Evolutionary conservation across 2,797 vertebrate genomes (phyloP).

Genomic region (Platyrinchus mystaceus): DNA sequence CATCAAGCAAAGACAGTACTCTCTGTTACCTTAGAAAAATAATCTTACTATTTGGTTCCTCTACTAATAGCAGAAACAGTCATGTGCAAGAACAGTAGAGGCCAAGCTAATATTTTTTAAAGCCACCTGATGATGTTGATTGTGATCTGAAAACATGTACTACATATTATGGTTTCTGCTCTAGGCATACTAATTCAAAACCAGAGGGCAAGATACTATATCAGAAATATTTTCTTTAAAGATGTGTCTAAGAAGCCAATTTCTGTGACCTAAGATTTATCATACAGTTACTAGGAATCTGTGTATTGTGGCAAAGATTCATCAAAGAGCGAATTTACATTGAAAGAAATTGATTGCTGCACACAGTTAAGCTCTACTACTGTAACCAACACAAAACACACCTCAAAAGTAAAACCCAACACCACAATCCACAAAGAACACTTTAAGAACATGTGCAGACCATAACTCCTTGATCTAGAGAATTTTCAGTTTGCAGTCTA

Average conservation of each 20-base stretch:
- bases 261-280: not conserved
- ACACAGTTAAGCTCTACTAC: not conserved
- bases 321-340: not conserved
- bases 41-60: not conserved
- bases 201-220: not conserved
- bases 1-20: not conserved
- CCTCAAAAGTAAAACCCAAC: not conserved
- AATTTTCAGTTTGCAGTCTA: not conserved
- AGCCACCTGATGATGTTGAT: not conserved
- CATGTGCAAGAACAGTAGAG: fast-evolving
- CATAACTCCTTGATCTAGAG: not conserved
- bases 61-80: not conserved
- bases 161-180: not conserved
- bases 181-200: not conserved
- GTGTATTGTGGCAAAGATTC: not conserved
- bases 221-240: not conserved
- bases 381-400: not conserved
- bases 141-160: not conserved
- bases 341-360: not conserved
- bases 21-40: not conserved
- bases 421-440: not conserved
- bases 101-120: not conserved
- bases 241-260: not conserved
- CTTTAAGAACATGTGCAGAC: not conserved
- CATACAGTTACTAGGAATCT: not conserved